Percentiles rank a stretch among this genome's conserved stretches.
phyloP scores from a whole-genome alignment of 2,888 invertebrate genomes.

The Halictus quadricinctus region DNA sequence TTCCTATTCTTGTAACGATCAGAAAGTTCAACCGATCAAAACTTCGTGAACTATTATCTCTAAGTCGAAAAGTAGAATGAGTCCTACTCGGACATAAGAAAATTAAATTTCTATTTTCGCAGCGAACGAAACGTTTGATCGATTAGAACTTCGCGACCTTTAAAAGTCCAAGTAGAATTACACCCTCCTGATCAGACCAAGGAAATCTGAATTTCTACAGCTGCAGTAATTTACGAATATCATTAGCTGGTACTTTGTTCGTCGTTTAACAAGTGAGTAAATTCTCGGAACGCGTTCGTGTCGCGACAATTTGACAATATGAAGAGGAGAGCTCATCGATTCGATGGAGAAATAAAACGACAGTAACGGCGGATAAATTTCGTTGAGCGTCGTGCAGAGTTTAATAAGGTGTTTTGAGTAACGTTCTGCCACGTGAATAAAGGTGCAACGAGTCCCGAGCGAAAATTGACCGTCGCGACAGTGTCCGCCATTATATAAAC shows the following conservation, averaged over 20 bases:
- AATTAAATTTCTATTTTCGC: neutral
- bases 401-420: slow-evolving; percentile 45
- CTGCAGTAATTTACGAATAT: neutral
- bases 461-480: slow-evolving; percentile 5
- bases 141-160: neutral
- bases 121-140: neutral
- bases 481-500: slow-evolving; percentile 7
- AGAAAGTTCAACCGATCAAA: neutral
- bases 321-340: neutral
- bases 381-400: slow-evolving; percentile 7
- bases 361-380: slow-evolving; percentile 1
- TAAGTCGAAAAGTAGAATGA: neutral
- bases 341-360: neutral
- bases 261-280: neutral
- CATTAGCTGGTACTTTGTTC: neutral
- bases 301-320: neutral
- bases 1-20: neutral
- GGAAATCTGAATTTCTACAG: too few relatives aligned
- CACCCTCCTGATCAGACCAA: too few relatives aligned
- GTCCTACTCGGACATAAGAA: neutral
- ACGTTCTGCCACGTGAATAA: slow-evolving; percentile 11
- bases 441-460: neutral
- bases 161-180: neutral
- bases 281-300: neutral
- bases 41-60: neutral